Base-by-base conservation (phyloP, 2,888 invertebrate genomes). In the Argyresthia goedartella region DNA sequence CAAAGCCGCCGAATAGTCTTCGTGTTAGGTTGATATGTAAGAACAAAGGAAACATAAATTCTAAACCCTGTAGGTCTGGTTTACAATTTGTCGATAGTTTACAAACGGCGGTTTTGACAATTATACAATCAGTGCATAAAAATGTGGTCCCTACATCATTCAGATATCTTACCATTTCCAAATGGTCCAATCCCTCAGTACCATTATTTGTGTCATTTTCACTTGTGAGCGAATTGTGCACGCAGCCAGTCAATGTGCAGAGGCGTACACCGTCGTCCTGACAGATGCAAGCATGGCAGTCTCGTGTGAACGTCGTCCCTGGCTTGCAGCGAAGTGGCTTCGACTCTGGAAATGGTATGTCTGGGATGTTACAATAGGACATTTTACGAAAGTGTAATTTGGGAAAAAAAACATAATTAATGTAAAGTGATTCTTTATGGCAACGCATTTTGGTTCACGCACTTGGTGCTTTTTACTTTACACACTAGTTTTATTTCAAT, bases 221-320 rank as follows among this genome's bases (percentile, higher is more conserved):
- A 25, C 25, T 25, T 4, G 6, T 25, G 25, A 25, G 25, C 25
- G 8, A n/a, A 13, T 14, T 44, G 13, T 15, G 14, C 9, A 53
- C 42, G 52, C 85, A 85, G 50, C 56, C 56, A 49, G 65, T 66
- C 50, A 74, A 58, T 0, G 87, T 84, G 60, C 88, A 88, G 13
- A 81, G 69, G 1, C 72, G 80, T 4, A 71, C 61, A 7, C 88
- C 85, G 36, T 75, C 76, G 4, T 73, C 65, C 8, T 80, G 71
- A 56, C 89, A 89, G 15, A 71, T 65, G 61, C 89, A 89, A 0
- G 71, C 78, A 65, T 88, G 88, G 66, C 89, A 89, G 51, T 82
- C 87, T 13, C 76, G 65, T 54, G 64, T 61, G 62, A 87, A 87
- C 25, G 73, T 73, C 15, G 85, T 80, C 58, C 76, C 73, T 0